Evolutionary conservation across 2,888 invertebrate species (phyloP), one percentile per base, ranked within the genome.

Genomic region (Drosophila monieri): DNA sequence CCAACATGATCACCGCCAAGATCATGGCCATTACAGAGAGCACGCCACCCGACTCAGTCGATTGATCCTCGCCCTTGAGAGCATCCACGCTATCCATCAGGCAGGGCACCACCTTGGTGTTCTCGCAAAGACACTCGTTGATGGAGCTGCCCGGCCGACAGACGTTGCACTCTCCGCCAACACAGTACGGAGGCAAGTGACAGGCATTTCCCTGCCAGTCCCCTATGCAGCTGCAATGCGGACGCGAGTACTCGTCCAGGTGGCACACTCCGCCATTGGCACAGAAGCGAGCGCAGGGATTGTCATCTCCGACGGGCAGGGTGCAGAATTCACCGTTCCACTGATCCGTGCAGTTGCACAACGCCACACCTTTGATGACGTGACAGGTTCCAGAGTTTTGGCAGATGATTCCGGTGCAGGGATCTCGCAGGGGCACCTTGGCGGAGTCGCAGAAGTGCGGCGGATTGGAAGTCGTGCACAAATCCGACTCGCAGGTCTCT

Each of bases 221-320:
- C 9, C 92, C 91, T n/a, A 92, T 89, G 80, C 94, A 94, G 71
- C 91, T 90, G 88, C 94, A 94, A 21, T 90, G 90, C 0, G 94
- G 93, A 59, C 91, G 85, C 3, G 90, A 88, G 54, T 92, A 92
- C 47, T 91, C 92, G 66, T 93, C 92, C 67, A 94, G 90, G 23
- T 92, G 90, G 87, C 96, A 96, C 58, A 94, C 91, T 0, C 94
- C 94, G 49, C 92, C 92, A 75, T 94, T 93, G 70, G 92, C 89
- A 78, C 95, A 95, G 65, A 91, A 91, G 37, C 91, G 91, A 9
- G 90, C 89, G 90, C 95, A 95, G 0, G 94, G 94, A 92, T 94
- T 94, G 79, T 94, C 93, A 77, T 93, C 93, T 0, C 94, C 93
- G 61, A 94, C 92, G 88, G 93, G 93, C 69, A 90, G 85, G 85